Base-by-base conservation (phyloP, 2,888 invertebrate genomes). In the Halictus ligatus region DNA sequence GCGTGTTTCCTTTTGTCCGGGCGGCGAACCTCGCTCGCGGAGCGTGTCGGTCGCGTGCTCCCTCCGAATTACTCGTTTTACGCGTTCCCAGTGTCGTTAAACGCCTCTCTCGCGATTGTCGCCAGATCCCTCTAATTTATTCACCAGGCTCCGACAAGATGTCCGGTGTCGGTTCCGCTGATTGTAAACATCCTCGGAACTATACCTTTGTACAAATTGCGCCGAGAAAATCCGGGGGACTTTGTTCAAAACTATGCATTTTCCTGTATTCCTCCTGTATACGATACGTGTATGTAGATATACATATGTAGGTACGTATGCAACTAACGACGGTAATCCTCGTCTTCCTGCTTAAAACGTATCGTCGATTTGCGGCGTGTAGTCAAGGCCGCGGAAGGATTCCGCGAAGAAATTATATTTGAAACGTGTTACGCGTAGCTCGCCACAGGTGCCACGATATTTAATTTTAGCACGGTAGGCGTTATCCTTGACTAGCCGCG, bases 381-480 rank as follows among this genome's bases (percentile, higher is more conserved):
- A 69, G 40, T 6, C 75, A 64, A 83, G 83, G 76, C 48, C 73
- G 21, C 35, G 21, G 25, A 13, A 35, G 81, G 60, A 80, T 72
- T 80, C 78, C 50, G 75, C 72, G 81, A 80, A 71, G 81, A 78
- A 81, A 83, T 87, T 81, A 71, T 83, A 81, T 86, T 83, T 67
- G 86, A 86, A 78, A 60, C 87, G 71, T 54, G 86, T 83, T 84
- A 81, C 86, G 79, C 79, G 83, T 75, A 77, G 75, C 83, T 75
- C 72, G 72, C 60, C 79, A 77, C 87, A 88, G 86, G 87, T 88
- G 87, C 83, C 83, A 73, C 71, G 87, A 80, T 86, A 86, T 88
- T 88, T 88, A 88, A 88, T 88, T 88, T 88, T 88, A 88, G 87
- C 87, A 74, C 86, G 80, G 87, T 88, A 88, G 87, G 86, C 87